These are phyloP conservation scores for Phylloscopus collybita DNA, from an alignment of 2,797 vertebrate species.

Conservation along the genomic window DNA sequence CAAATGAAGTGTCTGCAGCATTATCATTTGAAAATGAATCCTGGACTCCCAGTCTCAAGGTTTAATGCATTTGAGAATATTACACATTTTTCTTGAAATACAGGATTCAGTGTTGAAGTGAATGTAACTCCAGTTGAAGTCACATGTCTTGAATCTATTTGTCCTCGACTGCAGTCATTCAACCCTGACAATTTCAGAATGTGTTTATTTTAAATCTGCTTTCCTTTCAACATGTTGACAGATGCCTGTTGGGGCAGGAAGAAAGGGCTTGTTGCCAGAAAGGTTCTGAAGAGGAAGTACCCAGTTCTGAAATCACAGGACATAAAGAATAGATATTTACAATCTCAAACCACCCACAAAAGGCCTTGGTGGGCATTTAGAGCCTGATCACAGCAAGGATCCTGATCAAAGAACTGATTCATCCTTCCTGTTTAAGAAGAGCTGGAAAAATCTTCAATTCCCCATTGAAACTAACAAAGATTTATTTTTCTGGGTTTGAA, in stretches of 20 bases:
- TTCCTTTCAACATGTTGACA: neutral
- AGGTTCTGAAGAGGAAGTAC: neutral
- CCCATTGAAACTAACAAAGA: neutral
- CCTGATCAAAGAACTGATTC: neutral
- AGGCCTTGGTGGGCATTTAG: neutral
- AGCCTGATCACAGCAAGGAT: neutral
- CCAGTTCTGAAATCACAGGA: neutral
- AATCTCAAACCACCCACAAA: neutral
- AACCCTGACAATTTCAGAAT: neutral
- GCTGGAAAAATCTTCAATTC: neutral
- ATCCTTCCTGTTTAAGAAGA: neutral
- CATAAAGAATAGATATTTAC: neutral
- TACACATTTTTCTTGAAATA: neutral
- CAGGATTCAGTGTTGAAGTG: neutral
- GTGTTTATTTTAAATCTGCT: neutral
- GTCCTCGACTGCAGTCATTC: neutral
- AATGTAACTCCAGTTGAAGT: neutral
- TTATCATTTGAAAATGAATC: neutral
- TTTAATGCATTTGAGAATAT: neutral
- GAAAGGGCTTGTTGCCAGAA: neutral
- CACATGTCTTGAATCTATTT: neutral
- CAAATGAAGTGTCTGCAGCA: neutral
- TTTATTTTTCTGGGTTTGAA: neutral
- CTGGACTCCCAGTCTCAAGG: neutral
- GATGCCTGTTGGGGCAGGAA: neutral